A percentile compares a stretch with the other conserved stretches of the same genome.
phyloP scores from a whole-genome alignment of 2,888 invertebrate genomes.

The Bombylius major region DNA sequence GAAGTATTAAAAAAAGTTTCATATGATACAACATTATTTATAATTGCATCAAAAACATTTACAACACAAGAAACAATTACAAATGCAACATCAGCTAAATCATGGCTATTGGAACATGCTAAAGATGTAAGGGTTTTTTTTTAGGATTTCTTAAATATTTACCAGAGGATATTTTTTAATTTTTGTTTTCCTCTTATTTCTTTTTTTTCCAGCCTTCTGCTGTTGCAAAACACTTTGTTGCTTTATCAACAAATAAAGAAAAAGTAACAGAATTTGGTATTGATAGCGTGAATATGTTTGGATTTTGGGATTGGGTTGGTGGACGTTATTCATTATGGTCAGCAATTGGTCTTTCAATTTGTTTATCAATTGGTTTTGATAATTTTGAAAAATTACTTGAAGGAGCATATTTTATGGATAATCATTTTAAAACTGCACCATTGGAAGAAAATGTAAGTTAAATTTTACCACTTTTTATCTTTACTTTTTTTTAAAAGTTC shows the following conservation, averaged over 20 bases:
- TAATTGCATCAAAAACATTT: constrained; percentile 98
- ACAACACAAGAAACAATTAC: constrained; percentile 99
- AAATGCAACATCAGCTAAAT: constrained; percentile 95
- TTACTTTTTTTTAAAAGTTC: background rate
- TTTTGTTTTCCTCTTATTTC: background rate
- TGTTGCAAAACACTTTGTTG: constrained; percentile 96
- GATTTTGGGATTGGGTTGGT: constrained; percentile 99
- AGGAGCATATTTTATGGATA: constrained; percentile 89
- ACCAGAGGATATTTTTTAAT: background rate
- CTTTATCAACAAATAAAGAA: constrained; percentile 85
- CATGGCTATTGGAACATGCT: constrained; percentile 79
- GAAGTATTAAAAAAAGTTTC: constrained; percentile 81
- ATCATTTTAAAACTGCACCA: constrained; percentile 79
- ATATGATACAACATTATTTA: constrained; percentile 91
- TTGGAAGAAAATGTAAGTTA: constrained; percentile 72
- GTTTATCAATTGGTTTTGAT: constrained; percentile 82
- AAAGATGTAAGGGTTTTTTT: constrained; percentile 57
- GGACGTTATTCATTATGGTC: constrained; percentile 97
- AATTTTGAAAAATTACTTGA: constrained; percentile 85
- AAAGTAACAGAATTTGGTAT: constrained; percentile 98
- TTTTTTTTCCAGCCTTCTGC: constrained; percentile 47
- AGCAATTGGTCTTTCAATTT: constrained; percentile 95
- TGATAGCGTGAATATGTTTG: constrained; percentile 95
- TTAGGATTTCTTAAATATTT: constrained; percentile 26
- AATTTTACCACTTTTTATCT: background rate